Conservation (phyloP, 1,140 invertebrate species). For the Cataglyphis hispanica region DNA sequence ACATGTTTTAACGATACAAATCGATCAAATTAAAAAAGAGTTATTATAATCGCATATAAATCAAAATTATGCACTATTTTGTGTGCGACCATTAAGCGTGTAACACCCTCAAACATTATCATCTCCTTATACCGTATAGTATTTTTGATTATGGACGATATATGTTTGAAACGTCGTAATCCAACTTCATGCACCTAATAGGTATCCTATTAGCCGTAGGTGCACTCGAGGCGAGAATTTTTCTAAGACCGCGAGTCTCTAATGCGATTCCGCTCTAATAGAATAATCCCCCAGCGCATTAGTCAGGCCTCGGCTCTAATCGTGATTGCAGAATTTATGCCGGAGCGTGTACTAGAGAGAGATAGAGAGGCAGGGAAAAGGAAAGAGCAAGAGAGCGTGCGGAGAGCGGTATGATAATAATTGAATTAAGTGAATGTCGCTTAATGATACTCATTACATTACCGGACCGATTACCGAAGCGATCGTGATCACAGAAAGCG, state of each 20-base stretch:
- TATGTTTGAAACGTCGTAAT: conserved; percentile 35
- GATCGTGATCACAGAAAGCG: conserved; percentile 47
- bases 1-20: background rate
- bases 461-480: conserved; percentile 56
- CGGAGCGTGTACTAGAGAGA: conserved; percentile 3
- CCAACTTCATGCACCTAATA: conserved; percentile 65
- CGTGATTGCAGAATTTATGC: conserved; percentile 72
- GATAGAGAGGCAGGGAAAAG: background rate
- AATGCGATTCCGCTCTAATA: conserved; percentile 73
- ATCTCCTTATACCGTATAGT: conserved; percentile 52
- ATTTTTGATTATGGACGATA: conserved; percentile 64
- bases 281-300: conserved; percentile 74
- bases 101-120: conserved; percentile 66
- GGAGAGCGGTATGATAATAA: conserved; percentile 70
- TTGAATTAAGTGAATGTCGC: conserved; percentile 76
- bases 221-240: conserved; percentile 54
- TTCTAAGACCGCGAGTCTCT: conserved; percentile 67
- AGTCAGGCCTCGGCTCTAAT: conserved; percentile 72
- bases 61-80: background rate
- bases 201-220: conserved; percentile 71
- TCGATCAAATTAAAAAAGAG: conserved; percentile 20
- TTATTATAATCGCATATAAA: background rate
- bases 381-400: background rate
- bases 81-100: conserved; percentile 44
- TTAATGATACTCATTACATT: conserved; percentile 75